Conservation (phyloP, 2,888 invertebrate species). For the Drosophila nr. fundita region DNA sequence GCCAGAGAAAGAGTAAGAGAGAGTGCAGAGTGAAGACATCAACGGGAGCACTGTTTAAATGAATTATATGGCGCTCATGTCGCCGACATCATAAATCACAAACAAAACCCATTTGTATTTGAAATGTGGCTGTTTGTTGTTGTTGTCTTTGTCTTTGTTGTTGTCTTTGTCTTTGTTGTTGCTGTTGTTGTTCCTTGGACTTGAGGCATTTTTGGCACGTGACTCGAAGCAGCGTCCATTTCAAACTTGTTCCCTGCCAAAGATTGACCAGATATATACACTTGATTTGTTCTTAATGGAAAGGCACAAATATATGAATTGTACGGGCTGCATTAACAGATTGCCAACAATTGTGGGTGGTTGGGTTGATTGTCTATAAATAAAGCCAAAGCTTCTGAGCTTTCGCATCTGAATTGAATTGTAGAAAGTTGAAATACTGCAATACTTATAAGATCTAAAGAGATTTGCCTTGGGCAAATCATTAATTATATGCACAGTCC, state of each 20-base stretch:
- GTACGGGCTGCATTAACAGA: constrained; percentile 7
- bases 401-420: not conserved
- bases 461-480: not conserved
- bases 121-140: constrained; percentile 16
- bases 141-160: constrained; percentile 4
- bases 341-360: not conserved
- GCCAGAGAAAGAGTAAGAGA: not conserved
- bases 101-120: constrained; percentile 60
- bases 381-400: not conserved
- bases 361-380: not conserved
- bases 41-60: constrained; percentile 49
- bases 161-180: not conserved
- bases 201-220: constrained; percentile 53
- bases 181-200: not conserved
- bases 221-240: constrained; percentile 35
- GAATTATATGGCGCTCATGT: constrained; percentile 69
- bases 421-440: not conserved
- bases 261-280: constrained; percentile 3
- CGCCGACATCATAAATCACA: constrained; percentile 67
- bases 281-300: constrained; percentile 30
- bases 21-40: constrained; percentile 26
- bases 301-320: constrained; percentile 1
- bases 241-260: not conserved
- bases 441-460: not conserved
- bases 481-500: not conserved